phyloP scores from a whole-genome alignment of 2,888 invertebrate genomes.

The Cetonia aurata region DNA sequence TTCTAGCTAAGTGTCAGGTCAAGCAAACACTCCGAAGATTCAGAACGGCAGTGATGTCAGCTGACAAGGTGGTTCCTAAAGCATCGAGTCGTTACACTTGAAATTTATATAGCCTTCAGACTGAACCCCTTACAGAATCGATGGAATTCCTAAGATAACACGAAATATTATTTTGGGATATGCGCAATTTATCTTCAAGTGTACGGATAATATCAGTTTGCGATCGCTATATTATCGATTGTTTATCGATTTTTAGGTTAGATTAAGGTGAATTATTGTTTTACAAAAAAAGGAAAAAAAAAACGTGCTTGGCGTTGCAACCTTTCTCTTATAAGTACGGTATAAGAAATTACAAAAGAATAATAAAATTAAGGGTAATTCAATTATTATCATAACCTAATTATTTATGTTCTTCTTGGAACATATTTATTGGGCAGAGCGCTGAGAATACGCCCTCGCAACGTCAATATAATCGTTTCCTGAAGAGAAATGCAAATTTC shows the following conservation, averaged over 20 bases:
- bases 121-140: conserved; percentile 36
- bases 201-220: no score
- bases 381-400: conserved; percentile 5
- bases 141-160: conserved; percentile 35
- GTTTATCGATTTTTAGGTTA: no score
- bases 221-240: no score
- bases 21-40: conserved; percentile 31
- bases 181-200: conserved; percentile 21
- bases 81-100: conserved; percentile 36
- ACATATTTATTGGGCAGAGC: no score
- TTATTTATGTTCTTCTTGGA: neutral
- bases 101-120: conserved; percentile 37
- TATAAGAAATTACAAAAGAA: neutral
- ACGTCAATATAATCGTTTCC: conserved; percentile 12
- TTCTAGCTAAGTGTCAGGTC: conserved; percentile 5
- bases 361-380: neutral
- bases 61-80: conserved; percentile 20
- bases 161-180: conserved; percentile 38
- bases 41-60: neutral
- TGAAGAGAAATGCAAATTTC: conserved; percentile 10
- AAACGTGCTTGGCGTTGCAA: no score
- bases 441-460: neutral
- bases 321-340: no score
- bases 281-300: no score
- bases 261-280: no score